Evolutionary conservation across 1,140 invertebrate species (phyloP), one percentile per base, ranked within the genome.

Genomic region (Idris sp.): DNA sequence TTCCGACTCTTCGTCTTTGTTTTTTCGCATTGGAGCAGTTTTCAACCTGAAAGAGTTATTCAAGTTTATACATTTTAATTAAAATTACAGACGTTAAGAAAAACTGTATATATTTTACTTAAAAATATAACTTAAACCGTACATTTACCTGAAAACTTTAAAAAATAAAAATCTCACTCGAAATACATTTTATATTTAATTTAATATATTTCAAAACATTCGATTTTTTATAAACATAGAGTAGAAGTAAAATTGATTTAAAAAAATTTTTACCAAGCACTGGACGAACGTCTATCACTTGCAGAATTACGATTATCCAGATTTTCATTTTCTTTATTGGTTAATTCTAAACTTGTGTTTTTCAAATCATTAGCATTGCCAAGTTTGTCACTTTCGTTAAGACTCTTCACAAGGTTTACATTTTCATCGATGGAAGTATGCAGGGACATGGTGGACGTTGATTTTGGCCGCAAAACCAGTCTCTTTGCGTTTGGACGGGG

Each of bases 401-500:
- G 28, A 13, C 43, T 69, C 44, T 71, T 79, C 2, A 36, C 33
- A 0, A 35, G 7, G 11, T 72, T 79, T 0, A 59, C 54, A 54
- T 80, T 83, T 4, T 82, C 80, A 0, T 72, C 67, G 0, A 49
- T 14, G 0, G 62, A 43, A 3, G 74, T n/a, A n/a, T n/a, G 51
- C 11, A 31, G 38, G 8, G 71, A 11, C 0, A 77, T 53, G 0
- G 77, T 82, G 0, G 46, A 35, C 0, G 41, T 30, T 0, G 79
- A 68, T 65, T 87, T 88, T 2, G 85, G 84, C 25, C 85, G 88
- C 3, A 93, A 83, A 1, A 92, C 88, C 5, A 92, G 82, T 1
- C 91, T 86, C 65, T 92, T 92, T 0, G 91, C 85, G 71, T 90
- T 92, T 1, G 90, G 89, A 56, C 91, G 90, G 4, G 92, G 84